Evolutionary conservation across 1,140 invertebrate genomes (phyloP), one percentile per base, ranked within the genome.

Genomic region (Aethina tumida): DNA sequence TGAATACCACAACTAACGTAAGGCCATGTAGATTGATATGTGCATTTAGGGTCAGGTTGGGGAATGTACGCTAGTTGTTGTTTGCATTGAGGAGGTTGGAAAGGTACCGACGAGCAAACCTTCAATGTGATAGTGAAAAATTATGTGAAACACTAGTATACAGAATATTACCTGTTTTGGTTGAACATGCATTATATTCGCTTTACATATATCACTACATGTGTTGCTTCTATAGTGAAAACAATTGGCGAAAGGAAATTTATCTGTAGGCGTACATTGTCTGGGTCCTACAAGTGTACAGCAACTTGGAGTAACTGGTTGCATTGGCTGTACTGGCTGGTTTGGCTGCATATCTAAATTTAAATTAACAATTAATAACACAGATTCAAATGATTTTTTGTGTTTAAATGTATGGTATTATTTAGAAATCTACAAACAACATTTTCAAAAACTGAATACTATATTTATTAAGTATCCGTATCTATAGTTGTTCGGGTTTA

Each of bases 31-130:
- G 40, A 35, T 25, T 52, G 50, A 22, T 56, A 56, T 12, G 36
- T 41, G 29, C 60, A 62, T 38, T 40, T 45, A 1, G 57, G 57
- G 41, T 56, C 47, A 1, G 58, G 57, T 41, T 60, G 57, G 6
- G 58, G 58, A n/a, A 59, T 52, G 40, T 59, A 62, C 3, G 52
- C 28, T 1, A 43, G 39, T 39, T 58, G 50, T 28, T 53, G 39
- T n/a, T 52, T 45, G 20, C 56, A 59, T 7, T 42, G 35, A 1
- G 15, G 37, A 18, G 21, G 39, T 30, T 30, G 34, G 10, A 16
- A 43, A 39, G 28, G n/a, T 18, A 19, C 10, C 17, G 12, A 2
- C 10, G 10, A n/a, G 7, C 13, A 24, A 22, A 4, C 13, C 5
- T 21, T 6, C 8, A 17, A 33, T 15, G 9, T 6, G 21, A 22